Conservation (phyloP, 2,888 invertebrate species). For the Neoascia interrupta region DNA sequence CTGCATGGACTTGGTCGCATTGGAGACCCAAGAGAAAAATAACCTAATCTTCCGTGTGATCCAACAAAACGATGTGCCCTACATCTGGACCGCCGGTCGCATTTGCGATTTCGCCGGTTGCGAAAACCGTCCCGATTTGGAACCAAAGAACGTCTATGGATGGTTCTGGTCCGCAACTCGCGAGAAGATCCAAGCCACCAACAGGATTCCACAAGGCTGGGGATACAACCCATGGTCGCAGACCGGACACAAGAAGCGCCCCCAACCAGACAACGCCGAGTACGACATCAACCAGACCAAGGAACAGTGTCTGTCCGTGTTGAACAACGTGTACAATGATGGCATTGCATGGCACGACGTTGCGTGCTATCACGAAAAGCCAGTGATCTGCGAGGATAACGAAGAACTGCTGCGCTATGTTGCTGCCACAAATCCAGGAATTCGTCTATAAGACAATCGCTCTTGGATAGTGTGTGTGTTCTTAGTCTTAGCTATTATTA, state of each 20-base stretch:
- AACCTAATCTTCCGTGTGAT: constrained; percentile 93
- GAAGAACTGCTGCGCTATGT: constrained; percentile 93
- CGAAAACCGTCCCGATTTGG: constrained; percentile 90
- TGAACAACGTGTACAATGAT: constrained; percentile 96
- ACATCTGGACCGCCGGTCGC: constrained; percentile 96
- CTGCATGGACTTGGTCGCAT: constrained; percentile 94
- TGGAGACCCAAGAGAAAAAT: constrained; percentile 94
- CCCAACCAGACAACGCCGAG: constrained; percentile 94
- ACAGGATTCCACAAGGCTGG: constrained; percentile 82
- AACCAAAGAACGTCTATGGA: constrained; percentile 91
- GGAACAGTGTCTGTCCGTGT: constrained; percentile 91
- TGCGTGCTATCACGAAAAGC: constrained; percentile 95
- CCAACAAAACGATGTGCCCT: constrained; percentile 93
- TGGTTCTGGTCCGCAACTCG: constrained; percentile 97
- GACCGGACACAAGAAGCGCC: constrained; percentile 93
- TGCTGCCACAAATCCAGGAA: constrained; percentile 89
- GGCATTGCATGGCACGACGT: constrained; percentile 97
- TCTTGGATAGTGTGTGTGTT: constrained; percentile 69
- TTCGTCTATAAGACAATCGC: constrained; percentile 85
- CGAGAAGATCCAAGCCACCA: constrained; percentile 91
- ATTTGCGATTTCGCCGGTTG: constrained; percentile 96
- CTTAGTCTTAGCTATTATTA: constrained; percentile 79
- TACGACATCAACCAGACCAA: constrained; percentile 93
- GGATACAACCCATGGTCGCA: constrained; percentile 94
- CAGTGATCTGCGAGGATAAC: constrained; percentile 93